phyloP scores from a whole-genome alignment of 2,888 invertebrate genomes.

The Piscicola geometra region DNA sequence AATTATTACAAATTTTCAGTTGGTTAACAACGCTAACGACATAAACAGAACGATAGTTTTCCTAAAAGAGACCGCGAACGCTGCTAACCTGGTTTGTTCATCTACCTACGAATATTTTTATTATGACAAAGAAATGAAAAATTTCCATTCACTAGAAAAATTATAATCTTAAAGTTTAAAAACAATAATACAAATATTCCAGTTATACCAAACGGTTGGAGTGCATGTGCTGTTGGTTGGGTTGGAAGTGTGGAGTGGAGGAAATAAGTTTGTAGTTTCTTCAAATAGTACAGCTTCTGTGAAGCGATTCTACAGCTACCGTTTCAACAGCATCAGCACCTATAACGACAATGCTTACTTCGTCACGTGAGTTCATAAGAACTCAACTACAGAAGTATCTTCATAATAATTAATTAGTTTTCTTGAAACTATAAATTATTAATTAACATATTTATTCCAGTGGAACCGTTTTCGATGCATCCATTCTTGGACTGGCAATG shows the following conservation, averaged over 20 bases:
- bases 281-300: not conserved
- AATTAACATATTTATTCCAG: too few relatives aligned
- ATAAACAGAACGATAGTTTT: not conserved
- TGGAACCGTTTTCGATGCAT: not conserved
- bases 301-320: slow-evolving; percentile 12
- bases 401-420: too few relatives aligned
- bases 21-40: not conserved
- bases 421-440: too few relatives aligned
- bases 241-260: slow-evolving; percentile 11
- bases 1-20: not conserved
- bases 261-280: slow-evolving; percentile 1
- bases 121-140: too few relatives aligned
- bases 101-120: too few relatives aligned
- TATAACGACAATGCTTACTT: slow-evolving; percentile 11
- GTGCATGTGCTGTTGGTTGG: slow-evolving; percentile 25
- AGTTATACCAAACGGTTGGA: slow-evolving; percentile 21
- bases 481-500: slow-evolving; percentile 1
- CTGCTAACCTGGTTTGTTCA: not conserved
- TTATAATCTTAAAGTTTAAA: too few relatives aligned
- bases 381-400: too few relatives aligned
- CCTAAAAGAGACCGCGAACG: not conserved
- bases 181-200: not conserved
- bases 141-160: too few relatives aligned
- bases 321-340: not conserved
- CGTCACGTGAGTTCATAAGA: not conserved